Percentiles rank a stretch among this genome's conserved stretches.
Conservation (phyloP, 2,113 vertebrate genomes). For the Fulica atra region DNA sequence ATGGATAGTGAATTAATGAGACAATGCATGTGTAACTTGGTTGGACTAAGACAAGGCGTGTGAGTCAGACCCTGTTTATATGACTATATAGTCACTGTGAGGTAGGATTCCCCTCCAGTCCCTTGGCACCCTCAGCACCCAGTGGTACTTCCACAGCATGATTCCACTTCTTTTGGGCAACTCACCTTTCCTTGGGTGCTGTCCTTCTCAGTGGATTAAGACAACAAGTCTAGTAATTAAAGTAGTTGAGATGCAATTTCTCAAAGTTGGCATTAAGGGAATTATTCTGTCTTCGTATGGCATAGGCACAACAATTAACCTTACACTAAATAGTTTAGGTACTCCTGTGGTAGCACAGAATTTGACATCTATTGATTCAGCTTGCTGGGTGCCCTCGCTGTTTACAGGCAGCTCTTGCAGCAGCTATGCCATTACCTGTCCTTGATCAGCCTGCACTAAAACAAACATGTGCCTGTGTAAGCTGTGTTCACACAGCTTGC, state of each 20-base stretch:
- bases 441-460: not conserved
- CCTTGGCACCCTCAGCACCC: not conserved
- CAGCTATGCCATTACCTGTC: not conserved
- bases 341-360: not conserved
- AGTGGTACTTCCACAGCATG: not conserved
- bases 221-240: not conserved
- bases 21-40: not conserved
- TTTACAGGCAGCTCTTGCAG: not conserved
- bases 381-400: not conserved
- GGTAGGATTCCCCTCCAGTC: not conserved
- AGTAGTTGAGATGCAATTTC: not conserved
- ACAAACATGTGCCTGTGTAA: fast-evolving
- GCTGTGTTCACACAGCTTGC: not conserved
- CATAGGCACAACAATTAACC: not conserved
- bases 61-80: not conserved
- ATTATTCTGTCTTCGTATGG: not conserved
- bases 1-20: not conserved
- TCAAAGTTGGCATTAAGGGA: not conserved
- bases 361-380: not conserved
- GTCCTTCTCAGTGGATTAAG: not conserved
- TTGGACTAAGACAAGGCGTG: not conserved
- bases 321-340: not conserved
- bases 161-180: not conserved
- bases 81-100: not conserved
- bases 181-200: not conserved